Base-by-base conservation (phyloP, 2,888 invertebrate genomes). In the Linnaemya vulpina region DNA sequence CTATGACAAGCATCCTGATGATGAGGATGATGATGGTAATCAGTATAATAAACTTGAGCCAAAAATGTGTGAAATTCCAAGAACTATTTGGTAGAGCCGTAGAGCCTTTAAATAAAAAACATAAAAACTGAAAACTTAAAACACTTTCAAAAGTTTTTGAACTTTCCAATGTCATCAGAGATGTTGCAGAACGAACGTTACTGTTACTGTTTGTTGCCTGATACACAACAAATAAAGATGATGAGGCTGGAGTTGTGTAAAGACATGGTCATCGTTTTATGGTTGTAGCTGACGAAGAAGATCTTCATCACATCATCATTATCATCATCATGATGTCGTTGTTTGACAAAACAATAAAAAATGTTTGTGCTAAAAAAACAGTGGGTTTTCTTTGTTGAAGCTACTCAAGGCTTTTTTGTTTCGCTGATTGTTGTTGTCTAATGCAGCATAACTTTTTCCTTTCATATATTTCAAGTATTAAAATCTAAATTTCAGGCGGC, bases 1-100 rank as follows among this genome's bases (percentile, higher is more conserved):
- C 17, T 30, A 30, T 30, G 30, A 30, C 30, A 5, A 30, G 30
- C 30, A 30, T 30, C 30, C 30, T 30, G 63, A 10, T 15, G 30
- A n/a, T 17, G 22, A 20, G 13, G 63, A 8, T 43, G 68, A 25
- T 17, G 46, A 63, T 76, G 35, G 35, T 70, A 63, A 60, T 84
- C 35, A 15, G 9, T 71, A 73, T 84, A 80, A 84, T 80, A 68
- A 80, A 62, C 76, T 80, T 73, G 73, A 80, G 17, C 20, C 73
- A 84, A 75, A 84, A 82, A 82, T 78, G 82, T 85, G 78, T 85
- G 82, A 85, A 85, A 85, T 85, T 85, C 85, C 75, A 22, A 65
- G 85, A 85, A 85, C 53, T 62, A 67, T 60, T 10, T 70, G 15
- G 4, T 78, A 20, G 15, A 43, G 53, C 20, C 46, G 4, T 78